Conservation (phyloP, 2,113 vertebrate genomes). For the Anoura caudifer region DNA sequence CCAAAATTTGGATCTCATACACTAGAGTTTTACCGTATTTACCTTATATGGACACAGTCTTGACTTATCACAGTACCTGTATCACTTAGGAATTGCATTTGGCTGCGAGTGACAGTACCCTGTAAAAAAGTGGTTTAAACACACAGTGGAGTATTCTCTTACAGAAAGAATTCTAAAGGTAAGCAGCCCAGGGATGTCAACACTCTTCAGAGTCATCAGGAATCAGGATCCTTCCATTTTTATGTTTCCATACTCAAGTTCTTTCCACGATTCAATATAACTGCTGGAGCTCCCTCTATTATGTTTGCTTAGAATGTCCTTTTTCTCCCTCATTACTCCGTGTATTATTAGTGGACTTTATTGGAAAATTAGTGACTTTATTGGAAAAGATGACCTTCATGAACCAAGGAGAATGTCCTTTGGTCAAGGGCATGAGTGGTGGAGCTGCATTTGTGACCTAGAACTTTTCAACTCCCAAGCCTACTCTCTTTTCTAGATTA, state of each 20-base stretch:
- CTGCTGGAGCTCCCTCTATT: not conserved
- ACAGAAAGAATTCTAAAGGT: not conserved
- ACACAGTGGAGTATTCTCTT: not conserved
- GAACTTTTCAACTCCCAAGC: not conserved
- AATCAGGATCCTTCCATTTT: not conserved
- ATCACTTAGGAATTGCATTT: not conserved
- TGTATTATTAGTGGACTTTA: no score
- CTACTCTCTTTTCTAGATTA: not conserved
- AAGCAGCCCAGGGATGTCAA: not conserved
- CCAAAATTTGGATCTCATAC: not conserved
- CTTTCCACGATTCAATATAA: no score
- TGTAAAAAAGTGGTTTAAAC: not conserved
- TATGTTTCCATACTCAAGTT: not conserved
- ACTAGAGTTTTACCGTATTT: not conserved
- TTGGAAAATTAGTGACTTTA: not conserved
- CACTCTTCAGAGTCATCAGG: not conserved
- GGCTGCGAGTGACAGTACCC: not conserved
- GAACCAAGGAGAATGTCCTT: not conserved
- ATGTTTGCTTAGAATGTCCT: not conserved
- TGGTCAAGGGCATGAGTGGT: not conserved
- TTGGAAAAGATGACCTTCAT: not conserved
- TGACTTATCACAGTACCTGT: not conserved
- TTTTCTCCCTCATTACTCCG: not conserved
- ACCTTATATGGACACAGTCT: not conserved
- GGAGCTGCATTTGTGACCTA: not conserved